Conservation (phyloP, 2,113 vertebrate genomes). For the Camelus dromedarius region DNA sequence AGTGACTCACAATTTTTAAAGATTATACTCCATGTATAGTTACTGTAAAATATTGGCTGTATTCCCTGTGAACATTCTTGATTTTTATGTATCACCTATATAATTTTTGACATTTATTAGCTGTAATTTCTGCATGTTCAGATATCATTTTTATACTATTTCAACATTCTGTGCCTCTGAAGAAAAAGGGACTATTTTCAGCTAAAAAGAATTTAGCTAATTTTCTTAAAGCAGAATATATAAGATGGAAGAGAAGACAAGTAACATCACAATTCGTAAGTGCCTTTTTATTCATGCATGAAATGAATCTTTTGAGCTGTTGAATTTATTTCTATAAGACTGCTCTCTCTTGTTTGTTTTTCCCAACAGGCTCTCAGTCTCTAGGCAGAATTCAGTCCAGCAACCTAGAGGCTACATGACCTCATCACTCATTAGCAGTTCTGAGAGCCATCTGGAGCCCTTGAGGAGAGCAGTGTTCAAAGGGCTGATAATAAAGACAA, state of each 20-base stretch:
- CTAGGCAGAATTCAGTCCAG: slow-evolving; percentile 64
- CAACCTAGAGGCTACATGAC: slow-evolving; percentile 78
- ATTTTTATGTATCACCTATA: background rate
- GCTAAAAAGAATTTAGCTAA: background rate
- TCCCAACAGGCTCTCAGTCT: slow-evolving; percentile 55
- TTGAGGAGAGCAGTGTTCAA: slow-evolving; percentile 74
- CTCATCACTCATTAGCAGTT: slow-evolving; percentile 83
- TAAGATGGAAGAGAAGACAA: slow-evolving; percentile 13
- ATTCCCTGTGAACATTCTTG: background rate
- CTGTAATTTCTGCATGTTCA: slow-evolving; percentile 2
- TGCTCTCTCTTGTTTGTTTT: slow-evolving; percentile 48
- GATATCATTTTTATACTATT: background rate
- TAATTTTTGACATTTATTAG: background rate
- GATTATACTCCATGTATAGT: background rate
- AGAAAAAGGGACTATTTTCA: slow-evolving; percentile 42
- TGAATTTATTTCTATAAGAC: slow-evolving; percentile 45
- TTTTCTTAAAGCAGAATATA: slow-evolving; percentile 32
- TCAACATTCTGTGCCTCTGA: background rate
- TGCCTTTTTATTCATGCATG: slow-evolving; percentile 54
- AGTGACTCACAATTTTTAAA: background rate
- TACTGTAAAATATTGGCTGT: background rate
- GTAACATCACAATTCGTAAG: background rate
- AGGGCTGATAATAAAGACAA: slow-evolving; percentile 77
- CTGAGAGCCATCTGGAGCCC: slow-evolving; percentile 80
- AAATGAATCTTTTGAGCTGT: slow-evolving; percentile 49